Evolutionary conservation across 2,113 vertebrate genomes (phyloP).

Genomic region (Budorcas taxicolor): DNA sequence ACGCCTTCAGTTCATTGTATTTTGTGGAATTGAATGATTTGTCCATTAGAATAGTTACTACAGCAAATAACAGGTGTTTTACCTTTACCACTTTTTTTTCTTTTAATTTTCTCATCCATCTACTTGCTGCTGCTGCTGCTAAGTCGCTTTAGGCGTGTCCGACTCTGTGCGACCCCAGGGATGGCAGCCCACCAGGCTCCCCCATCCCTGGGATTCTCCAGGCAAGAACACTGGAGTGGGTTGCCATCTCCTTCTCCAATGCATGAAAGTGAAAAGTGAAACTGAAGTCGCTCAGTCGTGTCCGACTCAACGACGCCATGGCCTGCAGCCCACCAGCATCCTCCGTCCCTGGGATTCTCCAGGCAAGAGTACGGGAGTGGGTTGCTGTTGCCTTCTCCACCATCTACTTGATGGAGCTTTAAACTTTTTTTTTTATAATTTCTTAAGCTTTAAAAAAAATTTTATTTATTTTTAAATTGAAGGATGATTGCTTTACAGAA

Average conservation of each 20-base stretch:
- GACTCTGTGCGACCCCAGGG: not conserved
- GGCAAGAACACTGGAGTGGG: not conserved
- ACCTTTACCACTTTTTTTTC: not conserved
- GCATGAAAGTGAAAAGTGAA: not conserved
- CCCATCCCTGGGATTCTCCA: not conserved
- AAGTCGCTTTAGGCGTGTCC: not conserved
- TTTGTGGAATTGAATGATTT: not conserved
- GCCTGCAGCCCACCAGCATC: not conserved
- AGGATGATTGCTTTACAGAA: not conserved
- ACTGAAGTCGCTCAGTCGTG: not conserved
- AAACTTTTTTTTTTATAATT: not conserved
- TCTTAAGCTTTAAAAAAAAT: not conserved
- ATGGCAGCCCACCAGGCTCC: not conserved
- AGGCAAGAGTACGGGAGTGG: not conserved
- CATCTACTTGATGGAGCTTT: not conserved
- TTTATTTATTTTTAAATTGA: not conserved
- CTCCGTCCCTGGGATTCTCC: not conserved
- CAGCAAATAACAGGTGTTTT: not conserved
- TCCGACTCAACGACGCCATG: rapidly evolving
- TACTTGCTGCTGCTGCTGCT: not conserved
- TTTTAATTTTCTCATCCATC: not conserved
- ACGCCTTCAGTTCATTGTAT: not conserved
- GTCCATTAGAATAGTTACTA: not conserved
- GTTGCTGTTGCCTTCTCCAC: not conserved
- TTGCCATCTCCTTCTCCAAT: not conserved